Evolutionary conservation across 2,113 vertebrate species (phyloP).

Genomic region (Nesogale talazaci): DNA sequence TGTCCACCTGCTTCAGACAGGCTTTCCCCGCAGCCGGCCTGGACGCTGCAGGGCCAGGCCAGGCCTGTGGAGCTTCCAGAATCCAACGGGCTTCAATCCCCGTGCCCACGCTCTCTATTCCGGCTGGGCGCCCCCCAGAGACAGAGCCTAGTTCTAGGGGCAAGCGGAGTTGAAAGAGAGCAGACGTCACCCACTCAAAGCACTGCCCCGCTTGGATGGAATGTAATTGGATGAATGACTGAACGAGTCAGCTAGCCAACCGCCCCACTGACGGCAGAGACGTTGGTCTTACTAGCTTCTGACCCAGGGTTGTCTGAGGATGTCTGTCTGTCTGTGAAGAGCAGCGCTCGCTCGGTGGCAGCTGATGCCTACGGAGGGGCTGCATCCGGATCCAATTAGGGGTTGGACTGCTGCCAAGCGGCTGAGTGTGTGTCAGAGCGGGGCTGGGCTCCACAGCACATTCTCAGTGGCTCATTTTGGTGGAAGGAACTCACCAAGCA

Average conservation of each 20-base stretch:
- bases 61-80: not conserved
- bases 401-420: not conserved
- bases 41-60: not conserved
- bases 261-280: not conserved
- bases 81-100: not conserved
- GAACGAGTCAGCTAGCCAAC: not conserved
- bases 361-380: not conserved
- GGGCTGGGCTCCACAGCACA: not conserved
- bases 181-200: not conserved
- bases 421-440: not conserved
- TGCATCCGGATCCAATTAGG: not conserved
- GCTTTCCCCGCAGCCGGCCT: not conserved
- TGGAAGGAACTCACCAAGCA: not conserved
- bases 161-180: not conserved
- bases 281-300: not conserved
- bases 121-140: not conserved
- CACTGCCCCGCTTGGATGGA: not conserved
- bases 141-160: rapidly evolving
- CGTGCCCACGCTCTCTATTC: not conserved
- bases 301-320: not conserved
- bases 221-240: not conserved
- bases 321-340: not conserved
- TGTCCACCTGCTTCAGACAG: not conserved
- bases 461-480: not conserved
- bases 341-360: not conserved